Evolutionary conservation across 1,140 invertebrate genomes (phyloP), one percentile per base, ranked within the genome.

Genomic region (Pollicipes pollicipes): DNA sequence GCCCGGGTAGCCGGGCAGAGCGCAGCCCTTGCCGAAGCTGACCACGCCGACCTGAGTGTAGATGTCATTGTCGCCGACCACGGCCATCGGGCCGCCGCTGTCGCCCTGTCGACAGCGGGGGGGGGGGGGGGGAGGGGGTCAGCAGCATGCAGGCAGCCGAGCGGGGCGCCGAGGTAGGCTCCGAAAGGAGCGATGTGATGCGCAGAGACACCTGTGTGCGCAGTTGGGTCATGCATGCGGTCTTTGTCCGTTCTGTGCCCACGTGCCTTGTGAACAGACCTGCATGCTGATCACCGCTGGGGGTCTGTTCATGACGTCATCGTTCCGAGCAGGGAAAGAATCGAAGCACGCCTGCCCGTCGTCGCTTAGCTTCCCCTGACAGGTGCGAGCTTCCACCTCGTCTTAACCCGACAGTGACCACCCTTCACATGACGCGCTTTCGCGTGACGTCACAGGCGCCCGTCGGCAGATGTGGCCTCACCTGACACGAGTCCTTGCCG

Each of bases 21-120:
- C 85, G 75, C 86, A 88, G 24, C 85, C 84, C 68, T 83, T 77
- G 0, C 87, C 87, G 76, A 83, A 86, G 28, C 64, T 66, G 10
- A 66, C 64, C 64, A 66, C 64, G 28, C 64, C 64, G 3, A 24
- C 64, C 64, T 28, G 64, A 28, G n/a, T 27, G 28, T 66, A 66
- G n/a, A 27, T 29, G 3, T 28, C 64, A 29, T 66, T 24, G 64
- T 8, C 28, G 10, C 28, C 28, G 27, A 66, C 64, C 2, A 66
- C 64, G 24, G 64, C 64, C 64, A 66, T 66, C 2, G 64, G 64
- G 17, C 64, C 64, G 28, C 64, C 64, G 17, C 64, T 66, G 64
- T 66, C 64, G 8, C 64, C 64, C 64, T 66, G 27, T n/a, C 3
- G 6, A 64, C 6, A 8, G 24, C 21, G n/a, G n/a, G n/a, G n/a